Conservation (phyloP, 2,113 vertebrate genomes). For the Chlamydotis undulata region DNA sequence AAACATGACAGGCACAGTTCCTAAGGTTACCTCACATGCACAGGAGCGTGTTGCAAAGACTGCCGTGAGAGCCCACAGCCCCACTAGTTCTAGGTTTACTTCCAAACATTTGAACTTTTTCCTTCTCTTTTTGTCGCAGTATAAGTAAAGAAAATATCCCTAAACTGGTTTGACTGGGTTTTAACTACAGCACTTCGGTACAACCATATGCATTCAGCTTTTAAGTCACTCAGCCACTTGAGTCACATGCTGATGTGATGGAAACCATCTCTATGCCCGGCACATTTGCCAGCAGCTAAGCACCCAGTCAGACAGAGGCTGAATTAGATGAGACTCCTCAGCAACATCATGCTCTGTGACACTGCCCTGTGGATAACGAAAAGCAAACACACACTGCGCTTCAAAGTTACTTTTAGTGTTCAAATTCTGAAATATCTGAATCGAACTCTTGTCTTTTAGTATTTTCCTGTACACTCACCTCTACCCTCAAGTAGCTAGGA, state of each 20-base stretch:
- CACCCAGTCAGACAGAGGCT: neutral
- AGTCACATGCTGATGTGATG: neutral
- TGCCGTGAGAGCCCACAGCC: neutral
- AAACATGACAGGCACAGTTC: neutral
- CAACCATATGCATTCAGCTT: neutral
- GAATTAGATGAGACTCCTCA: neutral
- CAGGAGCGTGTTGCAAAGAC: neutral
- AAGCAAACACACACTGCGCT: neutral
- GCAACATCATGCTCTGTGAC: neutral
- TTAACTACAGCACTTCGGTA: neutral
- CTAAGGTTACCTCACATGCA: accelerated
- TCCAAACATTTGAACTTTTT: neutral
- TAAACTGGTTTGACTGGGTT: neutral
- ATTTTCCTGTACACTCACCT: neutral
- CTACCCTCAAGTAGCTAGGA: neutral
- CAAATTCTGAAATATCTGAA: neutral
- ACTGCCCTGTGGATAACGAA: neutral
- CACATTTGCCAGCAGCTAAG: neutral
- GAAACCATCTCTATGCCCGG: accelerated
- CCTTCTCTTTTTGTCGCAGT: neutral
- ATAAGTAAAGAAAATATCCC: neutral
- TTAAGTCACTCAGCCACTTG: neutral
- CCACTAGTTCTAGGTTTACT: neutral
- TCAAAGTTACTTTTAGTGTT: neutral
- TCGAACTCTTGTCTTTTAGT: neutral